Conservation (phyloP, 2,888 invertebrate species). For the Xiphydria camelus region DNA sequence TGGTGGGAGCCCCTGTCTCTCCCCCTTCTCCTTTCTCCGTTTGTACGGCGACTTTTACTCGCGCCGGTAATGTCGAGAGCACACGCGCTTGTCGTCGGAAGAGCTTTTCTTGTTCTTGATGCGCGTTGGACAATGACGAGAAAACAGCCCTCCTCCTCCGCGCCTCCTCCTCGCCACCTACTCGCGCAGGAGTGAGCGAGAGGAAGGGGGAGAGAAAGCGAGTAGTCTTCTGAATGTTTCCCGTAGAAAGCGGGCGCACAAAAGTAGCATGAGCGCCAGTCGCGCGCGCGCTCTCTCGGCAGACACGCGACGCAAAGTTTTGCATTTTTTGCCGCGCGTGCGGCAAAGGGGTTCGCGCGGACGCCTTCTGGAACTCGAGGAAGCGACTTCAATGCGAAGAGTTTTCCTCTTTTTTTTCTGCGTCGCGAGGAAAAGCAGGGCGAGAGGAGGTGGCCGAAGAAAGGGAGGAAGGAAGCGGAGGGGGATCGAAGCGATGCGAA, state of each 20-base stretch:
- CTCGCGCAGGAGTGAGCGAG: conserved; percentile 14
- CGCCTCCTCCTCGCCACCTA: conserved; percentile 16
- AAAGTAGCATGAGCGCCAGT: conserved; percentile 37
- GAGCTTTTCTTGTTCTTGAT: conserved; percentile 49
- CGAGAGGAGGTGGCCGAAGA: neutral
- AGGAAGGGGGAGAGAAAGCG: conserved; percentile 10
- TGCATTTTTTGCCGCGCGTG: conserved; percentile 21
- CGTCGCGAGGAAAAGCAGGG: no score
- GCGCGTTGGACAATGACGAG: conserved; percentile 51
- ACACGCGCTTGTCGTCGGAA: conserved; percentile 36
- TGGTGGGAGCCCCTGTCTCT: conserved; percentile 28
- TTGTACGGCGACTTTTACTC: conserved; percentile 14
- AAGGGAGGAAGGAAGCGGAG: neutral
- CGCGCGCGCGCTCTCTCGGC: conserved; percentile 21
- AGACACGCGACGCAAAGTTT: conserved; percentile 35
- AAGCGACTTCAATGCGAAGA: conserved; percentile 23
- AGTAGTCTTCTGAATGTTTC: conserved; percentile 35
- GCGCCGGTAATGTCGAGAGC: conserved; percentile 1
- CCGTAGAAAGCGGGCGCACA: conserved; percentile 36
- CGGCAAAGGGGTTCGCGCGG: conserved; percentile 23
- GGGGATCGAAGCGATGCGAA: neutral
- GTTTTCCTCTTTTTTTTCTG: neutral
- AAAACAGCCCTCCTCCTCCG: conserved; percentile 37
- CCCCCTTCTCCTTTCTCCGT: conserved; percentile 21
- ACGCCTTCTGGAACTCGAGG: conserved; percentile 40